phyloP scores from a whole-genome alignment of 2,888 invertebrate species.

The Ellobium chinense region DNA sequence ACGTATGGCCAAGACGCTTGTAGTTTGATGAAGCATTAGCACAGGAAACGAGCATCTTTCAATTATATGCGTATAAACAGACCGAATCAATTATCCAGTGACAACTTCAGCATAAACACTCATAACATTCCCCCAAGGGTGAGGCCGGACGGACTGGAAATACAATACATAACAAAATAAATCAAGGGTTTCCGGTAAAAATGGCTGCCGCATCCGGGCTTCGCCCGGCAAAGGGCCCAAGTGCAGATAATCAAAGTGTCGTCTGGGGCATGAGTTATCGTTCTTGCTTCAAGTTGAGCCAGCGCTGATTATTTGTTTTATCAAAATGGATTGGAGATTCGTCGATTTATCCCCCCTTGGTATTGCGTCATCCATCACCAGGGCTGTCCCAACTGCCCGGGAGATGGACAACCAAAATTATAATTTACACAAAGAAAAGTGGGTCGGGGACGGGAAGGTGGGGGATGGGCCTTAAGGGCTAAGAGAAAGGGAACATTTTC shows the following conservation, averaged over 20 bases:
- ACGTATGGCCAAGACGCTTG: too few relatives aligned
- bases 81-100: background rate
- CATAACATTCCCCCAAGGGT: background rate
- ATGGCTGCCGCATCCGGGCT: background rate
- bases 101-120: background rate
- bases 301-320: slow-evolving; percentile 27
- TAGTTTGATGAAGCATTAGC: too few relatives aligned
- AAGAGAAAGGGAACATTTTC: too few relatives aligned
- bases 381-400: background rate
- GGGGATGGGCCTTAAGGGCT: too few relatives aligned
- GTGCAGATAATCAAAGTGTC: slow-evolving; percentile 41
- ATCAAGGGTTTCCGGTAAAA: background rate
- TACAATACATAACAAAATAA: background rate
- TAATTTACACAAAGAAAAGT: background rate
- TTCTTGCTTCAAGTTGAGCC: background rate
- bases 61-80: background rate
- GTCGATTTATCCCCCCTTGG: background rate
- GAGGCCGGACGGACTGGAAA: background rate
- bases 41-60: too few relatives aligned
- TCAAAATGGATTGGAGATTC: slow-evolving; percentile 22
- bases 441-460: background rate
- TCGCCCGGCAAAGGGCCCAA: background rate
- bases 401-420: too few relatives aligned
- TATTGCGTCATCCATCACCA: slow-evolving; percentile 34
- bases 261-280: slow-evolving; percentile 32